Evolutionary conservation across 2,888 invertebrate genomes (phyloP).

Genomic region (Troides aeacus): DNA sequence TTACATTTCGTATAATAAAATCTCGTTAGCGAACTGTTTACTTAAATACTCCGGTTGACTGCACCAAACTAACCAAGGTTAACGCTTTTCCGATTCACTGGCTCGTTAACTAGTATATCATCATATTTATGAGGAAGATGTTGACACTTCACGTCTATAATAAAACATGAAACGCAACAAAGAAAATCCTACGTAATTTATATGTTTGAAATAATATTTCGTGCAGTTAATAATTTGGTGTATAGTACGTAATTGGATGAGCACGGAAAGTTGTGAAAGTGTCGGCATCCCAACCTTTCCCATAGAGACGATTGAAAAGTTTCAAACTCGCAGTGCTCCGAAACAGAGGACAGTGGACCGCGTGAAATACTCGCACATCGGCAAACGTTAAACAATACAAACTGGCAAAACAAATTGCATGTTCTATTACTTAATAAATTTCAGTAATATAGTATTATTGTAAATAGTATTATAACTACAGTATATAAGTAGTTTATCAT

Average conservation of each 20-base stretch:
- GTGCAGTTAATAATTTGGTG: neutral
- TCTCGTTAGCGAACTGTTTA: neutral
- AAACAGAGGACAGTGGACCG: no score
- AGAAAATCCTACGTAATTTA: neutral
- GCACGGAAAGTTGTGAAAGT: neutral
- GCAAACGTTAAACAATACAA: no score
- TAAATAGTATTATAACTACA: no score
- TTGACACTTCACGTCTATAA: neutral
- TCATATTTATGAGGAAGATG: slow-evolving; percentile 3
- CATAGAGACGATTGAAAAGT: neutral
- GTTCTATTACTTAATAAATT: no score
- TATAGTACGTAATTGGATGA: neutral
- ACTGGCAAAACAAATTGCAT: no score
- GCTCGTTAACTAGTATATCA: neutral
- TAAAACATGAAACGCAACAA: neutral
- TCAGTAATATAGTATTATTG: no score
- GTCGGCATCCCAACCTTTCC: neutral
- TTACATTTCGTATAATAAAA: neutral
- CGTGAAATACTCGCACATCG: no score
- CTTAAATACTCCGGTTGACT: slow-evolving; percentile 4
- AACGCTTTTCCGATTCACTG: neutral
- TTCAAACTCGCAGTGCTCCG: no score
- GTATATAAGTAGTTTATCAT: no score
- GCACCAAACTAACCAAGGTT: neutral
- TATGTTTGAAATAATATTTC: neutral